Conservation (phyloP, 2,888 invertebrate genomes). For the Patella caerulea region DNA sequence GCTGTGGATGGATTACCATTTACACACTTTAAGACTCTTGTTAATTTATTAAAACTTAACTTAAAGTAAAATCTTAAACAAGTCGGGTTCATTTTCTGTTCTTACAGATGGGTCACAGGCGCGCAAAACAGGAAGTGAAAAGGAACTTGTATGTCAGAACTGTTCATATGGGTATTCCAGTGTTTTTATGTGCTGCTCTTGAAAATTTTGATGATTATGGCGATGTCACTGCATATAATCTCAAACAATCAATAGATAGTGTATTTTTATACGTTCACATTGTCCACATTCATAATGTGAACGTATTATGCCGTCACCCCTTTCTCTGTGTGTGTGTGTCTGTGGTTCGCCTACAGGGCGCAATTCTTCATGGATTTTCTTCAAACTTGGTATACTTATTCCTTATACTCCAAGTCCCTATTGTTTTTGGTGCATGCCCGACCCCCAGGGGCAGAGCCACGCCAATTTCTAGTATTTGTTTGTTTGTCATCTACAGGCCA, state of each 20-base stretch:
- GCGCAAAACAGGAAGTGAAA: background rate
- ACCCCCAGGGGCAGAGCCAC: no score
- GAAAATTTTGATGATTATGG: background rate
- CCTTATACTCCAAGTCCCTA: no score
- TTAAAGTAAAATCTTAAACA: background rate
- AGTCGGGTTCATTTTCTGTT: background rate
- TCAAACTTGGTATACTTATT: no score
- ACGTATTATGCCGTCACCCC: no score
- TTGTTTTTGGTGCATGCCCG: no score
- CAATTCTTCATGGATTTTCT: no score
- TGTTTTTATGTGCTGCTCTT: background rate
- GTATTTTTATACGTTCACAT: no score
- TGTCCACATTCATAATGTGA: no score
- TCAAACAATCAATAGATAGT: background rate
- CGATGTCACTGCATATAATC: background rate
- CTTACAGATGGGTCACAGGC: background rate
- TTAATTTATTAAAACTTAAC: background rate
- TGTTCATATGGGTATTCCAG: background rate
- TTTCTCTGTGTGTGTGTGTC: no score
- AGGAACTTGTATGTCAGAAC: background rate
- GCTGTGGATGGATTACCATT: background rate
- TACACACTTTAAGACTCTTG: background rate
- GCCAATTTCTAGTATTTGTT: no score
- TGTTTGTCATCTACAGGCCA: no score
- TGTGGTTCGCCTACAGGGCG: no score